Evolutionary conservation across 2,797 vertebrate genomes (phyloP), one percentile per base, ranked within the genome.

Genomic region (Periparus ater): DNA sequence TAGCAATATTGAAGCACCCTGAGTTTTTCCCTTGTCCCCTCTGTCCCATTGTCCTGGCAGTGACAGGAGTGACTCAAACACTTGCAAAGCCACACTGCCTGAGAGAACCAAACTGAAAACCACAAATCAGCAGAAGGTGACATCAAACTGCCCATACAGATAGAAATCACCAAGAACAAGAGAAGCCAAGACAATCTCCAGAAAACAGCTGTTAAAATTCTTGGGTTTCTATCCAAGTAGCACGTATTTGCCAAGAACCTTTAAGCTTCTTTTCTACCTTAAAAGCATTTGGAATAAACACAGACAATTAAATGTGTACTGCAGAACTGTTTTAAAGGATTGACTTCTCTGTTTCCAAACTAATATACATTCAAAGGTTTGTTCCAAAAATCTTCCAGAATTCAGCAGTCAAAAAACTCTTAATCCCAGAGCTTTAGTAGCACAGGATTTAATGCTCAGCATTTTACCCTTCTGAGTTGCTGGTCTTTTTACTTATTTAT

Each of bases 141-240:
- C 81, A 84, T 29, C 57, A 88, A 79, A 79, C 60, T 74, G 90
- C 32, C 68, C 11, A 4, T 14, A 17, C 0, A 4, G 76, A 55
- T 45, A 91, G 34, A 78, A 73, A 88, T 76, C 77, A 91, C 0
- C 0, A 12, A 73, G 53, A 74, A 45, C 22, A 89, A 92, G 27
- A 76, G 71, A 91, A 82, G 61, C 61, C 48, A 81, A 91, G 71
- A 73, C 70, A 47, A 54, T 85, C 72, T 88, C 57, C 75, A 85
- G 81, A 73, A 93, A 92, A 63, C 29, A 85, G 81, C 16, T 86
- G 60, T 63, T 85, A 72, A 91, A 73, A 91, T 74, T 85, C 48
- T 67, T 79, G 71, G 13, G 40, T 91, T 93, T 89, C 67, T 48
- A 71, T 57, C 67, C 78, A 96, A 93, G 40, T 29, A 85, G 23